Base-by-base conservation (phyloP, 1,140 invertebrate genomes). In the Drosophila yakuba region DNA sequence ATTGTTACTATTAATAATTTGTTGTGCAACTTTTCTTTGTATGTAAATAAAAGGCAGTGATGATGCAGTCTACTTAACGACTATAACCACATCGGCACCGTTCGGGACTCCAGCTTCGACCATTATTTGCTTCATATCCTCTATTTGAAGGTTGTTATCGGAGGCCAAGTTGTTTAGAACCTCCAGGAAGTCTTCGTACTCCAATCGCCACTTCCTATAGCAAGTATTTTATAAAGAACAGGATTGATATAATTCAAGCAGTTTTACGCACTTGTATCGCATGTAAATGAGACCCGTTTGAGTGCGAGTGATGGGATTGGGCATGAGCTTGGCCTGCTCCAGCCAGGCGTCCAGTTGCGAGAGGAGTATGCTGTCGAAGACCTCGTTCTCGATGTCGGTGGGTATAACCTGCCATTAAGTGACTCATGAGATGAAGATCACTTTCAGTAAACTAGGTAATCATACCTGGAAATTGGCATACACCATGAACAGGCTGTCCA, bases 211-310 rank as follows among this genome's bases (percentile, higher is more conserved):
- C 50, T 91, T 91, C 67, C 90, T 91, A 47, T 7, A 8, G 3
- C 3, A 2, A 10, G 8, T 45, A 2, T 45, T 20, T 44, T 2
- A 45, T 45, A 4, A 1, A 20, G n/a, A 41, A 7, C 28, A n/a
- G 5, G 3, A 7, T 20, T 12, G 6, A 25, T 25, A 2, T 23
- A 15, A 1, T 35, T n/a, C 4, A 4, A 23, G 2, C 7, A 4
- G 15, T 23, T 0, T 11, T 17, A 35, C 45, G 57, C 74, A 91
- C 90, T 88, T 90, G 28, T 91, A 91, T 25, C 84, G 74, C 86
- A 91, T 91, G n/a, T 91, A 91, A 41, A 83, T 68, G 4, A 91
- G 63, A 10, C 90, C 90, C 0, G 90, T 91, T 48, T 91, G 90
- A 0, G 67, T 85, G 11, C 84, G 71, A 2, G 90, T 72, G 38